Evolutionary conservation across 1,140 invertebrate genomes (phyloP).

Genomic region (Holotrichia oblita): DNA sequence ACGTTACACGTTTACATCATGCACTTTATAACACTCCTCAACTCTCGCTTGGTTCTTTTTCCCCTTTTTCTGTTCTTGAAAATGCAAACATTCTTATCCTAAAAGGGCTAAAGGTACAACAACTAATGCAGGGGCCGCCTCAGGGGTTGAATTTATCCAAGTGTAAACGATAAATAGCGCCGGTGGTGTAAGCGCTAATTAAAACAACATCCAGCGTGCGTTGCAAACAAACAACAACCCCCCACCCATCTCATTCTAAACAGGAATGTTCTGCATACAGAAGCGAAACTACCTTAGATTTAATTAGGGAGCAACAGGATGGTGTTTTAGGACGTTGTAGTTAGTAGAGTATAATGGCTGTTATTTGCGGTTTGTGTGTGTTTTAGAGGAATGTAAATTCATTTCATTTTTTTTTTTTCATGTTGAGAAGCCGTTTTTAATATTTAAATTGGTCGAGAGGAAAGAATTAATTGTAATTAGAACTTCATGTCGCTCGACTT

Average conservation of each 20-base stretch:
- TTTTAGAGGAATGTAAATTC: too few species aligned
- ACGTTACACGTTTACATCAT: slow-evolving; percentile 6
- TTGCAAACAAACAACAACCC: neutral
- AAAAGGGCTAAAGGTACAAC: neutral
- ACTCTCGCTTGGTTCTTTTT: neutral
- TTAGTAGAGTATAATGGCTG: too few species aligned
- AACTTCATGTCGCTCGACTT: too few species aligned
- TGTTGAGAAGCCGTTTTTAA: too few species aligned
- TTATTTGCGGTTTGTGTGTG: too few species aligned
- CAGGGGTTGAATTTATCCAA: neutral
- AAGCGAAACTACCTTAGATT: neutral
- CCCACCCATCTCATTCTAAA: too few species aligned
- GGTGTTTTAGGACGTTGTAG: too few species aligned
- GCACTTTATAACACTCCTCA: neutral
- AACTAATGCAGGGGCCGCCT: neutral
- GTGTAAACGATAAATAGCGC: neutral
- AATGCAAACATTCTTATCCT: neutral
- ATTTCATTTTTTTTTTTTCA: too few species aligned
- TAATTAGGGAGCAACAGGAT: neutral
- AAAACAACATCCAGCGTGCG: neutral
- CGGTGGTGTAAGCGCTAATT: neutral
- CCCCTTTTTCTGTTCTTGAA: neutral
- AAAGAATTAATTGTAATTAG: too few species aligned
- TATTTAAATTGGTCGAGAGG: too few species aligned
- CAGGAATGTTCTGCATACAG: neutral